phyloP scores from a whole-genome alignment of 1,140 invertebrate species.

The Drosophila ficusphila region DNA sequence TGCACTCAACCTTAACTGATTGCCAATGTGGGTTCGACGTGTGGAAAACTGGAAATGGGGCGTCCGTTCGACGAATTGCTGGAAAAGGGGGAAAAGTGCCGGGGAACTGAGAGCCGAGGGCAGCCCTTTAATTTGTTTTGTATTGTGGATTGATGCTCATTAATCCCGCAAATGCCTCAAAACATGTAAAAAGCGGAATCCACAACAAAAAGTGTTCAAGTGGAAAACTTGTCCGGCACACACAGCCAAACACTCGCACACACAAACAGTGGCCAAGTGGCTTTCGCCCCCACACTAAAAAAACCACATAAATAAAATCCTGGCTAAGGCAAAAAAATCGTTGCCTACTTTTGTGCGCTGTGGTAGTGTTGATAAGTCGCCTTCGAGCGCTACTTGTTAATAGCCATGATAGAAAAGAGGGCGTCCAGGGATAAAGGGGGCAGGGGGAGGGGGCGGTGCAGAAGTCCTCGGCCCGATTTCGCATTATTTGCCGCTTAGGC shows the following conservation, averaged over 20 bases:
- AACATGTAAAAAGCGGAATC: constrained; percentile 70
- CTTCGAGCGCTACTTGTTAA: constrained; percentile 76
- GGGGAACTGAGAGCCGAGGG: not conserved
- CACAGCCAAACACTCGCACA: constrained; percentile 13
- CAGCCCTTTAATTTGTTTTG: constrained; percentile 72
- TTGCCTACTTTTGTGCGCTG: constrained; percentile 68
- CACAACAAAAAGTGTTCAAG: constrained; percentile 77
- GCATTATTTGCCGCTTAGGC: constrained; percentile 78
- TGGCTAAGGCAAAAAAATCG: constrained; percentile 36
- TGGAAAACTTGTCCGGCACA: constrained; percentile 69
- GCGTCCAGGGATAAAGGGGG: not conserved
- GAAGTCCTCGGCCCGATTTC: constrained; percentile 25
- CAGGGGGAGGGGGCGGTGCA: not conserved
- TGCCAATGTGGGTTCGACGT: constrained; percentile 35
- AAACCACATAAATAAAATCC: constrained; percentile 52
- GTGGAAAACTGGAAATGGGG: constrained; percentile 17
- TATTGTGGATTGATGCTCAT: constrained; percentile 77
- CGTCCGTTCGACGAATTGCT: no score
- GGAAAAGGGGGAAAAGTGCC: constrained; percentile 2
- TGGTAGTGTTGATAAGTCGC: constrained; percentile 77
- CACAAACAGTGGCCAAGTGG: constrained; percentile 32
- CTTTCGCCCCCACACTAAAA: not conserved
- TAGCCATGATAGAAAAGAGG: constrained; percentile 37
- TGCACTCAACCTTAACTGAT: constrained; percentile 68
- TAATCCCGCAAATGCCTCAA: constrained; percentile 76